Percentiles rank a stretch among this genome's conserved stretches.
These are phyloP conservation scores for Drosophila anceps DNA, from an alignment of 2,888 invertebrate species.

Conservation along the genomic window DNA sequence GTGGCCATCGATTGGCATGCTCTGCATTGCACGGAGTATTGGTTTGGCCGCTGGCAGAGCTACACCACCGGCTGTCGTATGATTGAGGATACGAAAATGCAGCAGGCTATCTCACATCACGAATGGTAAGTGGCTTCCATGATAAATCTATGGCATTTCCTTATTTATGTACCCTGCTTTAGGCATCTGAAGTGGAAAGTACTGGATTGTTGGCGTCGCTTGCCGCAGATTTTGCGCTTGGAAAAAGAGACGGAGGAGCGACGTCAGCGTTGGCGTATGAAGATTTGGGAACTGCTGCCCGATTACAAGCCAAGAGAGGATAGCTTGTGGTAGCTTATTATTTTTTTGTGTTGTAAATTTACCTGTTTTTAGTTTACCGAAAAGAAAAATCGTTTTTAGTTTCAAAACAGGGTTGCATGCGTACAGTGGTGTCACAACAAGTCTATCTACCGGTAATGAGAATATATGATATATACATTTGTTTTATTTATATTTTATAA, in stretches of 20 bases:
- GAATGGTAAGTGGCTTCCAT: slow-evolving; percentile 79
- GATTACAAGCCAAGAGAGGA: slow-evolving; percentile 88
- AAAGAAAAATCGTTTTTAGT: neutral
- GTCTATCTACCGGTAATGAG: neutral
- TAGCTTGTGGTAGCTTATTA: slow-evolving; percentile 61
- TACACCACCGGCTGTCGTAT: slow-evolving; percentile 85
- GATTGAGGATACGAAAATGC: slow-evolving; percentile 86
- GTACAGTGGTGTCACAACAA: slow-evolving; percentile 5
- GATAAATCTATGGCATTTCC: neutral
- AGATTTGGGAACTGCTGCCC: slow-evolving; percentile 90
- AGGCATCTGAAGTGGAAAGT: slow-evolving; percentile 86
- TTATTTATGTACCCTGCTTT: neutral
- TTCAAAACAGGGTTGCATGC: slow-evolving; percentile 2
- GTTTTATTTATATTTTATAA: too few species aligned
- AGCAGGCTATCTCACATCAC: slow-evolving; percentile 84
- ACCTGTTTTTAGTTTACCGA: neutral
- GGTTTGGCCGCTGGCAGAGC: slow-evolving; percentile 86
- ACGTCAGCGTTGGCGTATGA: slow-evolving; percentile 89
- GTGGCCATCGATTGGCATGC: slow-evolving; percentile 91
- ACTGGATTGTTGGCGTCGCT: slow-evolving; percentile 88
- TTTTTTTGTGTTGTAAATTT: slow-evolving; percentile 25
- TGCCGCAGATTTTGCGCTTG: slow-evolving; percentile 88
- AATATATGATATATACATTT: too few species aligned
- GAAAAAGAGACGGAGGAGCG: slow-evolving; percentile 89
- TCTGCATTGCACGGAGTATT: slow-evolving; percentile 87